phyloP scores from a whole-genome alignment of 2,888 invertebrate genomes.

The Mythimna pallens region DNA sequence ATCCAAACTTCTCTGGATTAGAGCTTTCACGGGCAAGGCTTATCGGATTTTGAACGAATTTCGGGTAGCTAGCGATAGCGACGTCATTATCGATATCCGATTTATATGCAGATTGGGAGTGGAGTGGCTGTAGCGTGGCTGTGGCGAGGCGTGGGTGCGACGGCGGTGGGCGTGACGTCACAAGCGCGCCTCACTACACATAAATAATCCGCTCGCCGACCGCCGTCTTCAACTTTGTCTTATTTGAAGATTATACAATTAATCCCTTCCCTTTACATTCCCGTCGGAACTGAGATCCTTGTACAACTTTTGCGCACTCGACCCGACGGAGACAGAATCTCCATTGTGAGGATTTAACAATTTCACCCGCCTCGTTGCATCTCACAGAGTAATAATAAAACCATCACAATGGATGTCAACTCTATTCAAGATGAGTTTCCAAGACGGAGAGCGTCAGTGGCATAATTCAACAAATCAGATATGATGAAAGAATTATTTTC shows the following conservation, averaged over 20 bases:
- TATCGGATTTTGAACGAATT: slow-evolving; percentile 90
- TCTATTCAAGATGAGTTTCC: slow-evolving; percentile 88
- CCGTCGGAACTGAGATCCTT: slow-evolving; percentile 82
- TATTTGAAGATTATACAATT: slow-evolving; percentile 82
- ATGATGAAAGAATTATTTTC: slow-evolving; percentile 81
- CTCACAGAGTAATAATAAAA: slow-evolving; percentile 88
- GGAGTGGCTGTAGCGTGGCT: slow-evolving; percentile 77
- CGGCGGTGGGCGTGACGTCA: slow-evolving; percentile 80
- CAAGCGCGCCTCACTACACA: slow-evolving; percentile 72
- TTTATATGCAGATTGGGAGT: slow-evolving; percentile 90
- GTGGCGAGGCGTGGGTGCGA: slow-evolving; percentile 72
- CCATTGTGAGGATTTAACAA: slow-evolving; percentile 89
- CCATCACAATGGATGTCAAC: slow-evolving; percentile 89
- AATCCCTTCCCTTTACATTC: slow-evolving; percentile 81
- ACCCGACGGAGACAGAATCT: slow-evolving; percentile 86
- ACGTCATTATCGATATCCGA: slow-evolving; percentile 90
- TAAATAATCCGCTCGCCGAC: slow-evolving; percentile 78
- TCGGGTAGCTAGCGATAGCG: slow-evolving; percentile 87
- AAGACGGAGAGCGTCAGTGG: slow-evolving; percentile 85
- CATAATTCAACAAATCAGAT: slow-evolving; percentile 86
- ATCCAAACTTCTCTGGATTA: slow-evolving; percentile 89
- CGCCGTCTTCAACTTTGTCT: slow-evolving; percentile 79
- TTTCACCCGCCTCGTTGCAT: slow-evolving; percentile 88
- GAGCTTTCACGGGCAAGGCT: slow-evolving; percentile 87
- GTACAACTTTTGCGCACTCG: slow-evolving; percentile 87